Conservation (phyloP, 2,888 invertebrate genomes). For the Ypsolopha scabrella region DNA sequence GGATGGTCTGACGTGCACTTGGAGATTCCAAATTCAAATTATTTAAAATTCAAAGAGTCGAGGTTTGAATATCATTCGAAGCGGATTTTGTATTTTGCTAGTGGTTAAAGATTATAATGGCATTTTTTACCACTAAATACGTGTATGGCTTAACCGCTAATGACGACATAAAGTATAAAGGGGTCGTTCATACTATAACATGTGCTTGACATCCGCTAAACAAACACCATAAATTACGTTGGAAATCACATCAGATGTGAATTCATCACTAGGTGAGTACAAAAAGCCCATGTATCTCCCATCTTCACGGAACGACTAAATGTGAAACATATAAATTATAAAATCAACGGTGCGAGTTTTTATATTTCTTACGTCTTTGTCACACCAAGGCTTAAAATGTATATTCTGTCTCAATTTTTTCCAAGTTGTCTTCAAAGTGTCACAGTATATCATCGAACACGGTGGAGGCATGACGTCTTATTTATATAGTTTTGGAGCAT, state of each 20-base stretch:
- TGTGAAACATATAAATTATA: slow-evolving; percentile 71
- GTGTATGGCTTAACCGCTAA: slow-evolving; percentile 20
- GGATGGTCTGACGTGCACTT: background rate
- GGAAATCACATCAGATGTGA: slow-evolving; percentile 66
- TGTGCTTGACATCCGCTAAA: slow-evolving; percentile 47
- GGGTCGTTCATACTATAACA: slow-evolving; percentile 44
- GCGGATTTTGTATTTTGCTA: too few species aligned
- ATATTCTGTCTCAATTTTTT: slow-evolving; percentile 28
- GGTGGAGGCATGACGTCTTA: slow-evolving; percentile 54
- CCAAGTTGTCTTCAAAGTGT: slow-evolving; percentile 37
- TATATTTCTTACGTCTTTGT: slow-evolving; percentile 40
- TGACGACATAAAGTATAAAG: slow-evolving; percentile 21
- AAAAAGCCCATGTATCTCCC: slow-evolving; percentile 66
- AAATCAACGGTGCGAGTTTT: slow-evolving; percentile 64
- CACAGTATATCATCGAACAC: slow-evolving; percentile 57
- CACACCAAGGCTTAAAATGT: background rate
- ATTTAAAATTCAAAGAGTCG: too few species aligned
- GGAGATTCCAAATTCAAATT: too few species aligned
- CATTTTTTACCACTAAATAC: too few species aligned
- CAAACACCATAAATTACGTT: slow-evolving; percentile 64
- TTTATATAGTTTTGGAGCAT: slow-evolving; percentile 20
- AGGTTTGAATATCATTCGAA: too few species aligned
- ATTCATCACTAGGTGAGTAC: slow-evolving; percentile 52
- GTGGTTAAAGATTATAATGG: too few species aligned
- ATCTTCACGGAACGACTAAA: slow-evolving; percentile 69